Evolutionary conservation across 2,888 invertebrate species (phyloP).

Genomic region (Acronicta psi): DNA sequence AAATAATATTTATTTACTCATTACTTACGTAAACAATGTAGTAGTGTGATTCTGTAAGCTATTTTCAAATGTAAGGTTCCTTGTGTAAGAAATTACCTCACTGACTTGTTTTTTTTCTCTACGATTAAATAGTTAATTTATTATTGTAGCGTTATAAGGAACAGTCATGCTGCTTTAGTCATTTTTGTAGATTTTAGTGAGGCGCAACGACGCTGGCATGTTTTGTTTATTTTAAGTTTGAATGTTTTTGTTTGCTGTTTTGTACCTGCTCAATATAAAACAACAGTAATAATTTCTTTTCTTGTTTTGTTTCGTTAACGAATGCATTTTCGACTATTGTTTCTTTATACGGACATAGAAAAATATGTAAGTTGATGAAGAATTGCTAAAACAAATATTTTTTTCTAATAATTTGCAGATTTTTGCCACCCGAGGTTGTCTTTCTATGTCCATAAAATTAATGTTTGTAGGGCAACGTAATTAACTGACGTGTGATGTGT

Average conservation of each 20-base stretch:
- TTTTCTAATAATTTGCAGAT: constrained; percentile 6
- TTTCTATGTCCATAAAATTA: constrained; percentile 17
- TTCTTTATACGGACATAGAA: constrained; percentile 3
- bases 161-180: constrained; percentile 85
- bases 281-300: constrained; percentile 15
- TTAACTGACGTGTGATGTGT: constrained; percentile 22
- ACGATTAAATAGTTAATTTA: constrained; percentile 71
- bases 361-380: background rate
- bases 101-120: constrained; percentile 61
- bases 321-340: constrained; percentile 21
- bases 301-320: constrained; percentile 19
- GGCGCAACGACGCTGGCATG: constrained; percentile 45
- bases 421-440: background rate
- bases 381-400: background rate
- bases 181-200: constrained; percentile 78
- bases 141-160: constrained; percentile 75
- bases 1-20: constrained; percentile 54
- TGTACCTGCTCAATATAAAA: constrained; percentile 69
- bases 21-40: constrained; percentile 43
- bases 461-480: constrained; percentile 20
- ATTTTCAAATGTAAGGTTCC: constrained; percentile 69
- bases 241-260: constrained; percentile 66
- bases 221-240: constrained; percentile 43
- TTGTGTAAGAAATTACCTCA: constrained; percentile 79
- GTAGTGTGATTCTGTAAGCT: constrained; percentile 42